Conservation (phyloP, 2,888 invertebrate species). For the Diploptera punctata region DNA sequence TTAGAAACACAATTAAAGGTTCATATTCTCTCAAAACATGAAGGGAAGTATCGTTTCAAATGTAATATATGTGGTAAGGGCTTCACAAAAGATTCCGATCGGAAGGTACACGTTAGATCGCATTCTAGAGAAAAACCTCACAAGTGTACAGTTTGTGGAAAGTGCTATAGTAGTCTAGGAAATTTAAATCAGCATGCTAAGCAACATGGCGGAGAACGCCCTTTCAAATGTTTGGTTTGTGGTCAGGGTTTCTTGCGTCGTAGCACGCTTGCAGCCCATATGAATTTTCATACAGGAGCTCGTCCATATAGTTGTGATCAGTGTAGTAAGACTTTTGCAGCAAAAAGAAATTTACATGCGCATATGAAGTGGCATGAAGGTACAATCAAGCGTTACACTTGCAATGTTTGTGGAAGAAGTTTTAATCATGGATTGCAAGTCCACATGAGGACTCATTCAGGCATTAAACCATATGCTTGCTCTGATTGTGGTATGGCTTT, state of each 20-base stretch:
- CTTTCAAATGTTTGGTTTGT: conserved; percentile 41
- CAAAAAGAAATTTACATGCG: conserved; percentile 36
- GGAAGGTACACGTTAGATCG: conserved; percentile 39
- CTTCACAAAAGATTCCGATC: conserved; percentile 41
- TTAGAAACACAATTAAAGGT: conserved; percentile 32
- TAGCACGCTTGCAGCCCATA: conserved; percentile 37
- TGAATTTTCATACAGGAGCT: conserved; percentile 39
- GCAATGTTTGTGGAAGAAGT: conserved; percentile 41
- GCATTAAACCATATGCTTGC: conserved; percentile 42
- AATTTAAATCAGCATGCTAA: conserved; percentile 43
- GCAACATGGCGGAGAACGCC: conserved; percentile 40
- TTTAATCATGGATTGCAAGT: conserved; percentile 41
- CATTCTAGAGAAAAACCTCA: conserved; percentile 43
- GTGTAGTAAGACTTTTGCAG: conserved; percentile 40
- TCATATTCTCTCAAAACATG: conserved; percentile 37
- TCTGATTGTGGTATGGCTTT: conserved; percentile 40
- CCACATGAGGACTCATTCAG: conserved; percentile 44
- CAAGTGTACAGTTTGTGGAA: conserved; percentile 42
- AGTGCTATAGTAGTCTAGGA: conserved; percentile 41
- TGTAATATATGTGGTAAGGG: conserved; percentile 42
- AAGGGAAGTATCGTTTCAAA: conserved; percentile 31
- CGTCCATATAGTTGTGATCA: conserved; percentile 38
- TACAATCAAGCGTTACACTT: conserved; percentile 38
- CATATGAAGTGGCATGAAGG: conserved; percentile 40
- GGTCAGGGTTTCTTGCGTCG: conserved; percentile 41